Evolutionary conservation across 2,113 vertebrate species (phyloP), one percentile per base, ranked within the genome.

Genomic region (Amazona vittata): DNA sequence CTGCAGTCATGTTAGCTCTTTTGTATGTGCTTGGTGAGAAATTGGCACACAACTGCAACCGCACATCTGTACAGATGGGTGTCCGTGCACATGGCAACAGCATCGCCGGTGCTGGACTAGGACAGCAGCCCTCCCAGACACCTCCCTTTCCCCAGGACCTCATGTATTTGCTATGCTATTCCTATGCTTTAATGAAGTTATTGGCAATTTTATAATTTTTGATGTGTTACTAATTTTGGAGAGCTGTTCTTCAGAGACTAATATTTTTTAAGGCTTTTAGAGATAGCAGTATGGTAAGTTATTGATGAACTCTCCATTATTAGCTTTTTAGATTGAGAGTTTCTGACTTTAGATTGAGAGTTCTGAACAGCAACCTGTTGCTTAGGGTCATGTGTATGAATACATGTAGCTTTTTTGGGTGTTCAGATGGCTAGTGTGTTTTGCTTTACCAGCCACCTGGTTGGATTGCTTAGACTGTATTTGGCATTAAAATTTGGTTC

Each of bases 11-110:
- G 15, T 5, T 41, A 68, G 33, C 35, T 33, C 37, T 29, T 57
- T 26, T 21, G 44, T 31, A 33, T 11, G 4, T 11, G 31, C 2
- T 0, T 10, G 21, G 39, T 17, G 71, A 69, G 64, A 62, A 35
- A 6, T 1, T 31, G 53, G 9, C 47, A 20, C 1, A 2, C 11
- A 10, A 20, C 21, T 47, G 70, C 21, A 28, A 50, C 0, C 2
- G 15, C 3, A 0, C 1, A 15, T n/a, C 67, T 24, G 31, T 14
- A 14, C 20, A 2, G 71, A 20, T 12, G 33, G 41, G 39, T 5
- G 41, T 29, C 41, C 0, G 0, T 43, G 16, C 0, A 1, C 13
- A 3, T 0, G 2, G 19, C 46, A 77, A 31, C 11, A 1, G 0
- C 35, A 9, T 33, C 11, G 44, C 41, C 4, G 0, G 5, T 28